These are phyloP conservation scores for Silurus glanis DNA, from an alignment of 2,113 vertebrate species.

Conservation along the genomic window DNA sequence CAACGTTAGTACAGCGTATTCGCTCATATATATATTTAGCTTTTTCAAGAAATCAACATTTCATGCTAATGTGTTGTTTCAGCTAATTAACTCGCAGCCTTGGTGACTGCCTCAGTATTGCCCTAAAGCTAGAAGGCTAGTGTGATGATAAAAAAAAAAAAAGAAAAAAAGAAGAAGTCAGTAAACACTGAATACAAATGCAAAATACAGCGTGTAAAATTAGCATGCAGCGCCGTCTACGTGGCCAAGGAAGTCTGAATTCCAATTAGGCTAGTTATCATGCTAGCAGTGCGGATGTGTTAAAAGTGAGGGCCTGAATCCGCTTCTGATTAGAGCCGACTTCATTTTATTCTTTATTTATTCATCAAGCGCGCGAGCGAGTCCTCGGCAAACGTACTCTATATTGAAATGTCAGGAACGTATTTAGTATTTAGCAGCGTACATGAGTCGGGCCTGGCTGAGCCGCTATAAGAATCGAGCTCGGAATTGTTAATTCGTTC, in stretches of 20 bases:
- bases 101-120: not conserved
- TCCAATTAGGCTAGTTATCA: conserved; percentile 21
- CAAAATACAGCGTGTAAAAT: not conserved
- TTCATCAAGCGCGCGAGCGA: not conserved
- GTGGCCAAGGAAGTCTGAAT: not conserved
- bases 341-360: not conserved
- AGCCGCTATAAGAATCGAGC: not conserved
- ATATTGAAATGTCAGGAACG: not conserved
- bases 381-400: not conserved
- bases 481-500: not conserved
- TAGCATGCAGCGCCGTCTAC: not conserved
- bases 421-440: not conserved
- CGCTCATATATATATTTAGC: not conserved
- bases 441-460: not conserved
- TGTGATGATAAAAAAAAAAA: not conserved
- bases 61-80: too few relatives aligned
- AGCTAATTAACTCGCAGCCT: not conserved
- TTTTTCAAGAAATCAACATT: not conserved
- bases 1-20: not conserved
- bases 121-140: not conserved
- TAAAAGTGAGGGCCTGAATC: not conserved
- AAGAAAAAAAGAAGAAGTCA: not conserved
- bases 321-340: not conserved
- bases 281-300: not conserved
- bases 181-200: not conserved